phyloP scores from a whole-genome alignment of 2,888 invertebrate genomes.

The Entomobrya proxima region DNA sequence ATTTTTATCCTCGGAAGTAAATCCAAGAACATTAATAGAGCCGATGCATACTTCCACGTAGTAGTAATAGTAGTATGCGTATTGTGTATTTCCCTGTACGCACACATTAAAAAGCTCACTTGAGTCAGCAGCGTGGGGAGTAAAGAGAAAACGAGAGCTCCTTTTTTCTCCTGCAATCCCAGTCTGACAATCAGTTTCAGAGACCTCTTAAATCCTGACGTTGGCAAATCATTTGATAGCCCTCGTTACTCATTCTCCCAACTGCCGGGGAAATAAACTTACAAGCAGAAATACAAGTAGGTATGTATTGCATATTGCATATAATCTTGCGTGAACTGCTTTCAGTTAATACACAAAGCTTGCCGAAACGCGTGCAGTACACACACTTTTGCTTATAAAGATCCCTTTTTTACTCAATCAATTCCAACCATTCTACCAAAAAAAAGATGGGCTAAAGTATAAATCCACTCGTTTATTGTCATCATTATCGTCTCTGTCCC shows the following conservation, averaged over 20 bases:
- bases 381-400: neutral
- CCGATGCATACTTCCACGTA: neutral
- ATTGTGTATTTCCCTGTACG: no score
- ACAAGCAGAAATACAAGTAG: neutral
- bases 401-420: slow-evolving; percentile 51
- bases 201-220: slow-evolving; percentile 67
- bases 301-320: no score
- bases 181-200: slow-evolving; percentile 61
- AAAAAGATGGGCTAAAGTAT: slow-evolving; percentile 37
- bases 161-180: slow-evolving; percentile 51
- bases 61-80: no score
- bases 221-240: slow-evolving; percentile 66
- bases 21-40: slow-evolving; percentile 28
- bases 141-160: neutral
- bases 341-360: slow-evolving; percentile 11
- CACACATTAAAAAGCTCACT: neutral
- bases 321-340: no score
- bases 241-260: slow-evolving; percentile 60
- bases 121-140: slow-evolving; percentile 27
- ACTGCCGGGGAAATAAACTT: neutral
- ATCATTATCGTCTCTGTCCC: slow-evolving; percentile 43
- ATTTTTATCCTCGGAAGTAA: neutral
- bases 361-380: slow-evolving; percentile 19
- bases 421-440: slow-evolving; percentile 45
- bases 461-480: slow-evolving; percentile 64